Evolutionary conservation across 2,113 vertebrate species (phyloP).

Genomic region (Albula goreensis): DNA sequence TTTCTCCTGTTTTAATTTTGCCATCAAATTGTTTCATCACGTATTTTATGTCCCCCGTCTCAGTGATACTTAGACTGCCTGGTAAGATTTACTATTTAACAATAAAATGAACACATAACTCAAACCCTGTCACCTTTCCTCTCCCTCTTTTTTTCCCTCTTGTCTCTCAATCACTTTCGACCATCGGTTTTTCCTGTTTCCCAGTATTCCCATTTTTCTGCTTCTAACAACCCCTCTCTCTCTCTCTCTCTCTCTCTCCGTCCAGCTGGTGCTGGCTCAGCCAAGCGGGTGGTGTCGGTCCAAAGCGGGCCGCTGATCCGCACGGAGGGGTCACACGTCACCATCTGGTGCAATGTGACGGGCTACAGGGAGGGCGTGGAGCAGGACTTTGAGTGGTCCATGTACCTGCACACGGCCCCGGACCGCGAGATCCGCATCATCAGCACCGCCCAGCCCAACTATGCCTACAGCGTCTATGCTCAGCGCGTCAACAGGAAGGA

Average conservation of each 20-base stretch:
- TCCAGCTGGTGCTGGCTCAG: constrained; percentile 62
- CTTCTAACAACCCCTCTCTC: too few species aligned
- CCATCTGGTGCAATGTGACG: constrained; percentile 91
- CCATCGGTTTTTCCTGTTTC: background rate
- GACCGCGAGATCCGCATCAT: constrained; percentile 90
- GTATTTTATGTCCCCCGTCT: background rate
- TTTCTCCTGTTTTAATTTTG: background rate
- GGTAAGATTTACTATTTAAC: background rate
- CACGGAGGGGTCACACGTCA: constrained; percentile 86
- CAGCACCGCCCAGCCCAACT: constrained; percentile 84
- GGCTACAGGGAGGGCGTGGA: constrained; percentile 77
- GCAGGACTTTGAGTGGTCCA: constrained; percentile 94
- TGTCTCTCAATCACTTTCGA: background rate
- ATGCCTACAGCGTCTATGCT: constrained; percentile 85
- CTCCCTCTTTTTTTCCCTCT: too few species aligned
- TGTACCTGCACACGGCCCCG: constrained; percentile 78
- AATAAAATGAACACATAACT: background rate
- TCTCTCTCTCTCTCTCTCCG: background rate
- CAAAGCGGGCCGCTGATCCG: constrained; percentile 86
- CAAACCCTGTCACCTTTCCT: too few species aligned
- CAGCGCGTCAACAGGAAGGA: constrained; percentile 80
- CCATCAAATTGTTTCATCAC: background rate
- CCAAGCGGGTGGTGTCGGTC: constrained; percentile 83
- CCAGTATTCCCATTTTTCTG: background rate
- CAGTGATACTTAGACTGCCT: background rate